phyloP scores from a whole-genome alignment of 2,797 vertebrate genomes.

The Ctenopoma kingsleyae region DNA sequence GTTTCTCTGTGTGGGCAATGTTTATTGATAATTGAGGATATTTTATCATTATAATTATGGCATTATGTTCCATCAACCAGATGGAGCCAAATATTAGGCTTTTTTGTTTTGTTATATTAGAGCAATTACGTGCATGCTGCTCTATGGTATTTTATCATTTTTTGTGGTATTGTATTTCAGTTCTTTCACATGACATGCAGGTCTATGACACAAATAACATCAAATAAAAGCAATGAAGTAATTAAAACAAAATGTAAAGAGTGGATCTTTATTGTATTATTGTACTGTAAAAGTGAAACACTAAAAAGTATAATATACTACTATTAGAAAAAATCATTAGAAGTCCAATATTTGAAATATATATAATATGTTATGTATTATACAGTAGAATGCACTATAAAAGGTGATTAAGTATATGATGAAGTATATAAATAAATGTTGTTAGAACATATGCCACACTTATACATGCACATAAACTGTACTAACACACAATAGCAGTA shows the following conservation, averaged over 20 bases:
- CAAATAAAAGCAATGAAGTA: not conserved
- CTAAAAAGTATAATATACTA: not conserved
- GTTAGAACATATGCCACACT: not conserved
- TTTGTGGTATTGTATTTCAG: not conserved
- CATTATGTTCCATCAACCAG: constrained; percentile 14
- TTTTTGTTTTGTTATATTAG: constrained; percentile 1
- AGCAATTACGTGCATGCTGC: constrained; percentile 12
- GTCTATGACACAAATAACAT: constrained; percentile 1
- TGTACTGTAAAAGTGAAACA: constrained; percentile 1
- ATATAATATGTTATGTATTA: too few species aligned
- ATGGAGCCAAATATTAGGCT: not conserved
- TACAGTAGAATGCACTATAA: not conserved
- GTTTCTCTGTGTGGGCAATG: constrained; percentile 17
- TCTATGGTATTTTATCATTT: not conserved
- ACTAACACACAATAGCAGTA: not conserved
- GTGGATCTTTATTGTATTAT: constrained; percentile 4
- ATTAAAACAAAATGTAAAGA: constrained; percentile 6
- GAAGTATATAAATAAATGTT: too few species aligned
- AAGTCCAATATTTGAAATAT: too few species aligned
- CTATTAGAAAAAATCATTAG: not conserved
- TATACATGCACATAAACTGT: not conserved
- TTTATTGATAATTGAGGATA: constrained; percentile 7
- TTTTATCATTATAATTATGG: constrained; percentile 16
- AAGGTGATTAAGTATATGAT: too few species aligned
- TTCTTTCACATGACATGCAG: not conserved